Conservation (phyloP, 2,888 invertebrate species). For the Drosophila vallismaia region DNA sequence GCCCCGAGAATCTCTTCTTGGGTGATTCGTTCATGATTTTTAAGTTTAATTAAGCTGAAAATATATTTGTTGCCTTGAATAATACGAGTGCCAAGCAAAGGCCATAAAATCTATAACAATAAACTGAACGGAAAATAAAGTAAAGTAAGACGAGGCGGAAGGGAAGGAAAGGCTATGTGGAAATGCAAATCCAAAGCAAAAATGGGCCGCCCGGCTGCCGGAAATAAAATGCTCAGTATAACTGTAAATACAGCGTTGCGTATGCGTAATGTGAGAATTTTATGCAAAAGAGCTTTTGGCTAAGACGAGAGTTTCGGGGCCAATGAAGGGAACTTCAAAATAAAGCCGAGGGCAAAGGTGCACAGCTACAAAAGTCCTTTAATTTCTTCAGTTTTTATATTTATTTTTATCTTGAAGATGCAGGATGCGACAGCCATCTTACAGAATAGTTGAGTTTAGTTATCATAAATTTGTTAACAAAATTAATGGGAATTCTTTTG, state of each 20-base stretch:
- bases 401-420: no score
- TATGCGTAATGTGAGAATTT: conserved; percentile 78
- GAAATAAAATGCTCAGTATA: conserved; percentile 73
- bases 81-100: conserved; percentile 53
- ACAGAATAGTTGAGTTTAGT: no score
- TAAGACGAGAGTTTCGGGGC: conserved; percentile 34
- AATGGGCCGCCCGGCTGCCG: conserved; percentile 56
- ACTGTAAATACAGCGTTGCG: conserved; percentile 77
- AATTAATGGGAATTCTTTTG: background rate
- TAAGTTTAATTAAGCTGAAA: conserved; percentile 82
- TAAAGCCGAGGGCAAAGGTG: background rate
- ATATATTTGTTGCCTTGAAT: conserved; percentile 76
- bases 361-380: conserved; percentile 1
- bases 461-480: no score
- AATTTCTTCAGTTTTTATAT: background rate
- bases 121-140: conserved; percentile 50
- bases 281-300: conserved; percentile 69
- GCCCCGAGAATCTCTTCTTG: conserved; percentile 49
- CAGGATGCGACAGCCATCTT: no score
- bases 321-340: conserved; percentile 14
- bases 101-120: conserved; percentile 75
- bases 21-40: conserved; percentile 46
- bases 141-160: conserved; percentile 35
- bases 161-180: conserved; percentile 34
- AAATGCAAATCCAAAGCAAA: conserved; percentile 52